These are phyloP conservation scores for Varecia variegata DNA, from an alignment of 2,797 vertebrate genomes.

Conservation along the genomic window DNA sequence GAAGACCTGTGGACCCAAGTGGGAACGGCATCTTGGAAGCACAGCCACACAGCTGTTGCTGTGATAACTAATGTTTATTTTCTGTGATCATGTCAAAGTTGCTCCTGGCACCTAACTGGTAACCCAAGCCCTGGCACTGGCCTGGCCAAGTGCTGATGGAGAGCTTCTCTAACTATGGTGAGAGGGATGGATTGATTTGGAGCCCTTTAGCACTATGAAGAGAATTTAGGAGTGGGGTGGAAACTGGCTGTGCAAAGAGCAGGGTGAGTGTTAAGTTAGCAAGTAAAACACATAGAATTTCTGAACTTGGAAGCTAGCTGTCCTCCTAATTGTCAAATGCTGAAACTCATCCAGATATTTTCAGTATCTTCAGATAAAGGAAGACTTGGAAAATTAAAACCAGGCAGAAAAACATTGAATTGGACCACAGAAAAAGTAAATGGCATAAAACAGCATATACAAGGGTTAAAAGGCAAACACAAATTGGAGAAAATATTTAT, in stretches of 20 bases:
- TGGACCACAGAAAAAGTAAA: not conserved
- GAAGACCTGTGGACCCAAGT: not conserved
- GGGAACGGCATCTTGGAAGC: not conserved
- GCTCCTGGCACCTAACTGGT: not conserved
- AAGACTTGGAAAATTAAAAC: not conserved
- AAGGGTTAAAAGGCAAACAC: not conserved
- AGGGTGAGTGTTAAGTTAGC: not conserved
- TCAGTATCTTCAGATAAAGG: not conserved
- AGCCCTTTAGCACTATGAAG: constrained; percentile 47
- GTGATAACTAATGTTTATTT: constrained; percentile 23
- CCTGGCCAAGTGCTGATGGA: constrained; percentile 6
- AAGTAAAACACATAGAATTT: not conserved
- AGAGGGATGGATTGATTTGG: not conserved
- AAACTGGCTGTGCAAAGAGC: not conserved
- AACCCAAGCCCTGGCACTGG: not conserved
- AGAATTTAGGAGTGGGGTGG: not conserved
- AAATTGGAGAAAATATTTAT: not conserved
- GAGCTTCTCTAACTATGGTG: not conserved
- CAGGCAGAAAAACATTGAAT: not conserved
- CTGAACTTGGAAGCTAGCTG: not conserved
- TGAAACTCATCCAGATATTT: not conserved
- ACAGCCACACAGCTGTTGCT: not conserved
- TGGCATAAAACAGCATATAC: not conserved
- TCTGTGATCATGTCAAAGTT: constrained; percentile 17
- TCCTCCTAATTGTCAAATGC: not conserved